These are phyloP conservation scores for Hydractinia symbiolongicarpus DNA, from an alignment of 30 jellyfish, hydroid and myxozoan species.

Conservation along the genomic window DNA sequence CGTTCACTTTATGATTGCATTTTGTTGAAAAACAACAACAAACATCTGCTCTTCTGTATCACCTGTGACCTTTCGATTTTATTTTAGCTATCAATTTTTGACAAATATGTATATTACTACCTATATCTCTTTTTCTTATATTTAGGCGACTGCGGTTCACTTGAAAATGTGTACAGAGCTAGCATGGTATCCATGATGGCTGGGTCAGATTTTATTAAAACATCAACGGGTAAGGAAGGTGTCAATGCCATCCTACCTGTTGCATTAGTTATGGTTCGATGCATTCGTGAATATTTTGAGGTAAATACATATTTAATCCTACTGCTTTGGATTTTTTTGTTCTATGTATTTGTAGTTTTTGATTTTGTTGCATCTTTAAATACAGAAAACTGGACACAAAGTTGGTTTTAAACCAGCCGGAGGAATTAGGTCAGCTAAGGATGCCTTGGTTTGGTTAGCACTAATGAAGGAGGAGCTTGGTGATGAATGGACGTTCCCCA, in stretches of 20 bases:
- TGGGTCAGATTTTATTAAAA: slow-evolving; percentile 94
- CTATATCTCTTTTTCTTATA: no score
- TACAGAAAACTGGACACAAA: slow-evolving; percentile 80
- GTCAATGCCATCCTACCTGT: slow-evolving; percentile 97
- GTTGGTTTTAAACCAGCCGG: slow-evolving; percentile 99
- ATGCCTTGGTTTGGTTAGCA: slow-evolving; percentile 86
- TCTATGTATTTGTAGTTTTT: no score
- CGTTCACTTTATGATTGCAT: no score
- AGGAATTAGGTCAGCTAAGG: slow-evolving; percentile 93
- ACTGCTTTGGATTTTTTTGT: no score
- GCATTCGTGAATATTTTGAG: slow-evolving; percentile 81
- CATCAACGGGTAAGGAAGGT: slow-evolving; percentile 98
- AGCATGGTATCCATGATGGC: slow-evolving; percentile 99
- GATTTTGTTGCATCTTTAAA: no score
- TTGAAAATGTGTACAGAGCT: slow-evolving; percentile 91
- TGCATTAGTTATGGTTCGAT: slow-evolving; percentile 89
- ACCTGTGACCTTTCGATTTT: no score
- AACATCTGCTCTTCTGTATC: no score
- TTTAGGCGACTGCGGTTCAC: slow-evolving; percentile 58
- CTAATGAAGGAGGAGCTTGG: slow-evolving; percentile 97
- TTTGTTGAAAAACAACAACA: no score
- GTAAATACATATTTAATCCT: slow-evolving; percentile 23
- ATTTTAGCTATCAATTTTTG: no score
- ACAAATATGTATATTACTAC: no score
- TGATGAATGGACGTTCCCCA: slow-evolving; percentile 88